Percentiles rank a stretch among this genome's conserved stretches.
phyloP scores from a whole-genome alignment of 2,113 vertebrate species.

The Rhinolophus ferrumequinum region DNA sequence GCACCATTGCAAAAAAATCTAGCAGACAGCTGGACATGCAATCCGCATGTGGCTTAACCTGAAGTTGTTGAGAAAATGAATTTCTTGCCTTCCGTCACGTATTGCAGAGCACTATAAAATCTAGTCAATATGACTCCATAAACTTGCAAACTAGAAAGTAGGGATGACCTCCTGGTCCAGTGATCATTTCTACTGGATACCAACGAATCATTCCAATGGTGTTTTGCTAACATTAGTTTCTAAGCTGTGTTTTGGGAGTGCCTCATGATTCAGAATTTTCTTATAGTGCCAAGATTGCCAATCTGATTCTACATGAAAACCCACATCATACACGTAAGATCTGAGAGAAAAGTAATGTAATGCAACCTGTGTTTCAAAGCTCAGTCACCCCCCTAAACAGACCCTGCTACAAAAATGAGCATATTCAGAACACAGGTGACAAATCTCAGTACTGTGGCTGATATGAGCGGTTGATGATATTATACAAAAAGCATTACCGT shows the following conservation, averaged over 20 bases:
- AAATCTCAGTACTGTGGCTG: not conserved
- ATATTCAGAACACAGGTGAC: not conserved
- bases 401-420: not conserved
- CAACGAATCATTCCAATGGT: not conserved
- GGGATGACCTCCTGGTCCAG: not conserved
- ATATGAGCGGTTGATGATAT: not conserved
- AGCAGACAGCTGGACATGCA: not conserved
- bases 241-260: not conserved
- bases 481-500: slow-evolving; percentile 51
- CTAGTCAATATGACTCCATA: not conserved
- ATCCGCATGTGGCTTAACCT: not conserved
- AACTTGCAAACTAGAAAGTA: not conserved
- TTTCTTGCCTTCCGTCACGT: not conserved
- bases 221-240: not conserved
- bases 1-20: not conserved
- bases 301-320: not conserved
- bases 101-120: not conserved
- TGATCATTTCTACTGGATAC: not conserved
- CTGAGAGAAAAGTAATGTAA: not conserved
- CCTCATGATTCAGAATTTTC: not conserved
- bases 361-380: not conserved
- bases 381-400: not conserved
- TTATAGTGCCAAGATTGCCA: not conserved
- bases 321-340: not conserved
- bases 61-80: not conserved